These are phyloP conservation scores for Hippoglossus stenolepis DNA, from an alignment of 2,113 vertebrate species.

Conservation along the genomic window DNA sequence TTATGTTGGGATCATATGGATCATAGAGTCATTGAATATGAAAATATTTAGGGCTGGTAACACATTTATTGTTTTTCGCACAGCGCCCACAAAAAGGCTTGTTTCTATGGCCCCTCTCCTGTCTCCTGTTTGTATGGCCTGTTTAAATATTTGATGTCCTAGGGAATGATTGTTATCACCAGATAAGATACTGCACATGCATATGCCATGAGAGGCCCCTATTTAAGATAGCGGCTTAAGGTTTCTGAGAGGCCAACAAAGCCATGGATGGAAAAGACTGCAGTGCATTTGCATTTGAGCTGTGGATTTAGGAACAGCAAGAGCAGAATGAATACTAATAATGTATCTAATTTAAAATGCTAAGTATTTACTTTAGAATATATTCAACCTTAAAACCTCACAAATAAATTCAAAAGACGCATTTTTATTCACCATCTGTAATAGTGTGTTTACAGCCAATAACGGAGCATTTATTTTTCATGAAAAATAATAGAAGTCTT, in stretches of 20 bases:
- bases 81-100: conserved; percentile 61
- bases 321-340: conserved; percentile 78
- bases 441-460: conserved; percentile 20
- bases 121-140: conserved; percentile 77
- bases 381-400: conserved; percentile 56
- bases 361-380: conserved; percentile 78
- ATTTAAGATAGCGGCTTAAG: conserved; percentile 81
- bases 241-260: conserved; percentile 81
- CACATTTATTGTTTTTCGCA: conserved; percentile 75
- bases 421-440: conserved; percentile 46
- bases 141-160: conserved; percentile 85
- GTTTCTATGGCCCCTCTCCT: conserved; percentile 60
- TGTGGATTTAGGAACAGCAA: conserved; percentile 71
- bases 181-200: conserved; percentile 82
- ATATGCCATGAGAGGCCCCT: conserved; percentile 81
- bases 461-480: conserved; percentile 20
- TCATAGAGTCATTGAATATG: conserved; percentile 81
- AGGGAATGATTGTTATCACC: conserved; percentile 79
- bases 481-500: neutral
- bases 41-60: conserved; percentile 78
- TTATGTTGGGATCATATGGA: conserved; percentile 83
- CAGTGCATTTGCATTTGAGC: conserved; percentile 79
- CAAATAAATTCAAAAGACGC: conserved; percentile 55
- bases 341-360: conserved; percentile 81
- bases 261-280: conserved; percentile 72